phyloP scores from a whole-genome alignment of 1,140 invertebrate species.

The Musca domestica region DNA sequence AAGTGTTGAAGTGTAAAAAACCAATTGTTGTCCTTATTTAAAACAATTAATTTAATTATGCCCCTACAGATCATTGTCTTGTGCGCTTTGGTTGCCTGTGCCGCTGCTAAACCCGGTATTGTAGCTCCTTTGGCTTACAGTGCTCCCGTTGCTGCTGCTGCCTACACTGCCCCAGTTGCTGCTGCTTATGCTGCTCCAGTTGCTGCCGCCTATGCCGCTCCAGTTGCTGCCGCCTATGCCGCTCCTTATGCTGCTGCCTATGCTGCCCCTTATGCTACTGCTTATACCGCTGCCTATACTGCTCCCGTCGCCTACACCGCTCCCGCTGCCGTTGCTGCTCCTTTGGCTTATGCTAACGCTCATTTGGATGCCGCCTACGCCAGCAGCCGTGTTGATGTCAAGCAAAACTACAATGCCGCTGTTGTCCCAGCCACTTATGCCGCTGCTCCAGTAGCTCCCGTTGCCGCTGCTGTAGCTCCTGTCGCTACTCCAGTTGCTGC shows the following conservation, averaged over 20 bases:
- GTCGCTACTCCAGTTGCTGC: neutral
- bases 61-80: too few relatives aligned
- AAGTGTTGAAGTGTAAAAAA: neutral
- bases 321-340: conserved; percentile 25
- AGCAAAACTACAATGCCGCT: conserved; percentile 19
- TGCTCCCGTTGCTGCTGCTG: neutral
- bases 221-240: conserved; percentile 22
- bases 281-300: conserved; percentile 2
- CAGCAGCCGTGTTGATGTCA: conserved; percentile 7
- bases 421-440: conserved; percentile 20
- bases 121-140: conserved; percentile 2
- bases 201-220: neutral
- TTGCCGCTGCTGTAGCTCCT: neutral
- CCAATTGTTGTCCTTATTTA: neutral
- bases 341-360: conserved; percentile 13
- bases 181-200: neutral
- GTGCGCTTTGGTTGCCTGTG: conserved; percentile 3
- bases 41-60: neutral
- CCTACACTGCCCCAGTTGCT: conserved; percentile 4
- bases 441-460: conserved; percentile 23
- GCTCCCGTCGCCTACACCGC: conserved; percentile 20
- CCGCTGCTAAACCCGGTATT: neutral
- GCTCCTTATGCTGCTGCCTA: conserved; percentile 7
- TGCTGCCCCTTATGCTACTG: conserved; percentile 11
- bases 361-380: conserved; percentile 18